Evolutionary conservation across 2,888 invertebrate genomes (phyloP).

Genomic region (Meteorus colon): DNA sequence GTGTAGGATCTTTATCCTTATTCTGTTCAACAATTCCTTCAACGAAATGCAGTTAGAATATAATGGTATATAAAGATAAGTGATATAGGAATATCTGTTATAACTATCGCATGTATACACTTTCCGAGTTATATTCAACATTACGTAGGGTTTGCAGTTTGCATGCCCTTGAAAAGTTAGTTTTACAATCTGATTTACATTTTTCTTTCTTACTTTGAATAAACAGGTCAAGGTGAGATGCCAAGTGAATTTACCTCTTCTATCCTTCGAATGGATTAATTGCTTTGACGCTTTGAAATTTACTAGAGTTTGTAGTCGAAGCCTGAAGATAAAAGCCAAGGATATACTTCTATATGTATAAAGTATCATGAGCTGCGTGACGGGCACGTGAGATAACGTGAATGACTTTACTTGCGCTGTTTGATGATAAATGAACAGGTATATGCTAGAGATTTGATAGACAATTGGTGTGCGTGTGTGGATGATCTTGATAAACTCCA

Average conservation of each 20-base stretch:
- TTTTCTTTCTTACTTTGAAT: not conserved
- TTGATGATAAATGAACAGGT: not conserved
- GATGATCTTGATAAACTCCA: not conserved
- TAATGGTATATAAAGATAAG: slow-evolving; percentile 9
- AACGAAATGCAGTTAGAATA: slow-evolving; percentile 32
- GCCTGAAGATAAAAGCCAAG: not conserved
- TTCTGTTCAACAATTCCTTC: slow-evolving; percentile 17
- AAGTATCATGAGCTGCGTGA: slow-evolving; percentile 22
- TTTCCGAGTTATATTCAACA: not conserved
- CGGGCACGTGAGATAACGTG: not conserved
- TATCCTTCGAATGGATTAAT: slow-evolving; percentile 17
- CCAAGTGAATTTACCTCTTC: not conserved
- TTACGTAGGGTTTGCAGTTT: not conserved
- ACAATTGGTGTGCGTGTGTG: not conserved
- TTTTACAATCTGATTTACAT: not conserved
- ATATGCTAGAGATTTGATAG: not conserved
- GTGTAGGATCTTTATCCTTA: slow-evolving; percentile 36
- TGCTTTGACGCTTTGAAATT: slow-evolving; percentile 16
- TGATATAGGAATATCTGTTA: slow-evolving; percentile 12
- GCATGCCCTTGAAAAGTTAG: not conserved
- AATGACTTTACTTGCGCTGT: slow-evolving; percentile 23
- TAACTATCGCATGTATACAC: not conserved
- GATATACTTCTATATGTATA: not conserved
- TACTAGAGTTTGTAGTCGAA: slow-evolving; percentile 9
- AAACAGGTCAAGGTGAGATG: slow-evolving; percentile 10